phyloP scores from a whole-genome alignment of 2,113 vertebrate species.

The Scopus umbretta region DNA sequence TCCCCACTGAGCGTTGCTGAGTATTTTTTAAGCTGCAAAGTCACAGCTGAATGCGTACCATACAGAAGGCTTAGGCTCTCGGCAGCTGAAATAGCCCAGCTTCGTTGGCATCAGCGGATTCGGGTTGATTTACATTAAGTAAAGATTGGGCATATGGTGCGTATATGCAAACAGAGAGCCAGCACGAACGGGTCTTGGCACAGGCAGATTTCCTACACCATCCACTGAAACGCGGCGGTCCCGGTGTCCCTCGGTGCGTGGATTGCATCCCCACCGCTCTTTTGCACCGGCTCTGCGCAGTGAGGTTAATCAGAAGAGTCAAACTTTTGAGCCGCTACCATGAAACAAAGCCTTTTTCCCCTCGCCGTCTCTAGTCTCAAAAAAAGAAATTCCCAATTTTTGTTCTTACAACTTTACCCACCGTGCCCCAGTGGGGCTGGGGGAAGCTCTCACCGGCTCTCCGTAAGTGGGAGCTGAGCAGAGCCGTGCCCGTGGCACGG shows the following conservation, averaged over 20 bases:
- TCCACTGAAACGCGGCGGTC: background rate
- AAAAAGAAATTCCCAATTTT: background rate
- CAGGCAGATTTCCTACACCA: background rate
- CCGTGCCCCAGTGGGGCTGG: background rate
- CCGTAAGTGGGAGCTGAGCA: background rate
- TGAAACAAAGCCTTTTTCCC: background rate
- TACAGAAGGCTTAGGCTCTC: background rate
- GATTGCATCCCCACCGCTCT: background rate
- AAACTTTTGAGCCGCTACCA: background rate
- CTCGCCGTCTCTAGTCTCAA: background rate
- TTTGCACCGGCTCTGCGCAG: background rate
- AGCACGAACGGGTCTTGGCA: background rate
- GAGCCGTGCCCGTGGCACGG: fast-evolving
- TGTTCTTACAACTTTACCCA: background rate
- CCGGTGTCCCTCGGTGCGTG: fast-evolving
- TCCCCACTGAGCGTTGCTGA: conserved; percentile 11
- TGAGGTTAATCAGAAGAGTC: fast-evolving
- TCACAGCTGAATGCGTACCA: background rate
- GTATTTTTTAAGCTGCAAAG: background rate
- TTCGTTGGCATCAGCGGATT: background rate
- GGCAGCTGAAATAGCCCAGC: fast-evolving
- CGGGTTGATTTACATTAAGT: background rate
- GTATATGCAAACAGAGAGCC: background rate
- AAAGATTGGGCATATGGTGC: background rate
- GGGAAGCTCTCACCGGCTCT: background rate